Evolutionary conservation across 2,113 vertebrate species (phyloP).

Genomic region (Rhinolophus ferrumequinum): DNA sequence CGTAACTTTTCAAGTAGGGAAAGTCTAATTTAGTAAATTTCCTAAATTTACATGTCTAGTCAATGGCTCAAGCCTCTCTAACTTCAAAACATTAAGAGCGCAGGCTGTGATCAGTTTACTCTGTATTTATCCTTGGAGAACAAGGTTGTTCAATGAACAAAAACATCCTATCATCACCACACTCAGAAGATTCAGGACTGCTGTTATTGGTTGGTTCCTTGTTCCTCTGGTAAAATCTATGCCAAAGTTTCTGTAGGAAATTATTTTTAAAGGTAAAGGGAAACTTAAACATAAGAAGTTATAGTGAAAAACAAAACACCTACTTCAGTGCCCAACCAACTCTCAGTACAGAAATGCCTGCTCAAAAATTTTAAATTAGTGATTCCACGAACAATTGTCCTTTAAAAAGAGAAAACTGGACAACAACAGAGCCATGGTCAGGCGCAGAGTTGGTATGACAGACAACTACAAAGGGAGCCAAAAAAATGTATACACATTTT

Average conservation of each 20-base stretch:
- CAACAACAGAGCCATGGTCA: not conserved
- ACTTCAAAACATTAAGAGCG: not conserved
- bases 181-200: not conserved
- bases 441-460: slow-evolving; percentile 17
- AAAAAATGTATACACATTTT: no score
- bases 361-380: not conserved
- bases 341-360: not conserved
- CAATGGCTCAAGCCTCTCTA: not conserved
- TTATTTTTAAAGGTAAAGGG: not conserved
- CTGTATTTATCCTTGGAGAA: not conserved
- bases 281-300: not conserved
- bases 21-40: slow-evolving; percentile 45
- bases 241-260: not conserved
- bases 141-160: not conserved
- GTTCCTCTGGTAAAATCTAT: not conserved
- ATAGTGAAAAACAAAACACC: not conserved
- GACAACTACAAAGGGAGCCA: not conserved
- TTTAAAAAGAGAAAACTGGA: not conserved
- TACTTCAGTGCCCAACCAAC: not conserved
- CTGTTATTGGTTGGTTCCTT: not conserved
- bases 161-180: not conserved
- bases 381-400: not conserved
- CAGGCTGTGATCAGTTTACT: not conserved
- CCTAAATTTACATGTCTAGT: not conserved
- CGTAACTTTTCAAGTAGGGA: slow-evolving; percentile 28